Evolutionary conservation across 2,888 invertebrate genomes (phyloP).

Genomic region (Icerya purchasi): DNA sequence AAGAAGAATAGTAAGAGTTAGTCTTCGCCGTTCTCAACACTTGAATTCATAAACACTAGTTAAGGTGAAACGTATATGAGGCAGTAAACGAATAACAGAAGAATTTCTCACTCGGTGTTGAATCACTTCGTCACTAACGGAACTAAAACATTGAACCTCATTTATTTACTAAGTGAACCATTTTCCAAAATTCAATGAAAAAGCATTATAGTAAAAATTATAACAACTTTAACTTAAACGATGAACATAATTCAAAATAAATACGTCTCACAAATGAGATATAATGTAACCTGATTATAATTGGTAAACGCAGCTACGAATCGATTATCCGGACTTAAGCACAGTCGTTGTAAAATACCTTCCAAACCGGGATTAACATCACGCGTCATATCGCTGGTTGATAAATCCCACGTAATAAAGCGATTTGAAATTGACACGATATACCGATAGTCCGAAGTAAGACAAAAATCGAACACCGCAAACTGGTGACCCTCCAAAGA

Average conservation of each 20-base stretch:
- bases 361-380: conserved; percentile 83
- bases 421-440: conserved; percentile 90
- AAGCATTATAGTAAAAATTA: too few species aligned
- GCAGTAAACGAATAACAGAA: too few species aligned
- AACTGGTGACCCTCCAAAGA: conserved; percentile 96
- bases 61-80: too few species aligned
- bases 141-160: conserved; percentile 1
- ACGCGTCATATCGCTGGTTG: conserved; percentile 82
- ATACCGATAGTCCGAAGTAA: conserved; percentile 75
- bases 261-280: too few species aligned
- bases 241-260: neutral
- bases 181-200: neutral
- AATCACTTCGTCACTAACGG: too few species aligned
- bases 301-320: conserved; percentile 91
- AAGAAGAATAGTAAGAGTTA: too few species aligned
- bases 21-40: too few species aligned
- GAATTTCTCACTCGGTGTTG: too few species aligned
- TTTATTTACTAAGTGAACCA: conserved; percentile 1
- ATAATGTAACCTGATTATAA: conserved; percentile 56
- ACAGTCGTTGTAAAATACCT: conserved; percentile 87
- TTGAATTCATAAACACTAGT: too few species aligned
- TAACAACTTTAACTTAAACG: neutral
- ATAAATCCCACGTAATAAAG: conserved; percentile 90
- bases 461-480: conserved; percentile 77
- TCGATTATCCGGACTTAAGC: conserved; percentile 82